Conservation (phyloP, 2,888 invertebrate genomes). For the Lordiphosa andalusiaca region DNA sequence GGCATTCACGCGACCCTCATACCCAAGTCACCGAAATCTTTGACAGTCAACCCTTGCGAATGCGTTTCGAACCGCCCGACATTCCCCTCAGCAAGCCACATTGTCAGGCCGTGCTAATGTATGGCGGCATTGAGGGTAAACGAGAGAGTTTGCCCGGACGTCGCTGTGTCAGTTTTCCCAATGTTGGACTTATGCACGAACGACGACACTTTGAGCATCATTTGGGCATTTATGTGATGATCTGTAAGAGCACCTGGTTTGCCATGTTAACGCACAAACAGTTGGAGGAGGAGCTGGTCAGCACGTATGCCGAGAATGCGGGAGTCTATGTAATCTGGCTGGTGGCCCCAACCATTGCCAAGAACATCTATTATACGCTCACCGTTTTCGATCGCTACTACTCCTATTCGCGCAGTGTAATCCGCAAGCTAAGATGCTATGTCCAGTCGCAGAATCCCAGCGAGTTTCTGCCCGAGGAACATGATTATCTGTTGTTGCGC, state of each 20-base stretch:
- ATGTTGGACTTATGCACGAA: slow-evolving; percentile 19
- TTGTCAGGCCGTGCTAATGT: slow-evolving; percentile 35
- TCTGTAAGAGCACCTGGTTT: slow-evolving; percentile 43
- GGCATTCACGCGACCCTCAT: slow-evolving; percentile 2
- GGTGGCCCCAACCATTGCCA: slow-evolving; percentile 27
- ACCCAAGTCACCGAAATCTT: slow-evolving; percentile 11
- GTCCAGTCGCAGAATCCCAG: slow-evolving; percentile 37
- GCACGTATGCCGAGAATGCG: slow-evolving; percentile 9
- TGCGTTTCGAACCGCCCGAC: slow-evolving; percentile 29
- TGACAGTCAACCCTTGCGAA: slow-evolving; percentile 18
- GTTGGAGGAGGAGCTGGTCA: slow-evolving; percentile 23
- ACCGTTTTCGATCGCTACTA: slow-evolving; percentile 42
- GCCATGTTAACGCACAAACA: slow-evolving; percentile 38
- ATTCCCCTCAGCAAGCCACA: slow-evolving; percentile 3
- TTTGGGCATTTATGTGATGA: slow-evolving; percentile 40
- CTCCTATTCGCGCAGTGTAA: slow-evolving; percentile 33
- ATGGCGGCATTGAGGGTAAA: slow-evolving; percentile 27
- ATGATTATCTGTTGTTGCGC: slow-evolving; percentile 42
- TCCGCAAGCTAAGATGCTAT: slow-evolving; percentile 38
- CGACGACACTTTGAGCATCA: slow-evolving; percentile 25
- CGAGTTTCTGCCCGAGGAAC: slow-evolving; percentile 34
- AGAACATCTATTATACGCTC: slow-evolving; percentile 36
- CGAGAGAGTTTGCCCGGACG: slow-evolving; percentile 16
- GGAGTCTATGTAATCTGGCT: slow-evolving; percentile 52
- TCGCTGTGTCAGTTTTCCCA: slow-evolving; percentile 20